Evolutionary conservation across 2,888 invertebrate genomes (phyloP), one percentile per base, ranked within the genome.

Genomic region (Fragum sueziense): DNA sequence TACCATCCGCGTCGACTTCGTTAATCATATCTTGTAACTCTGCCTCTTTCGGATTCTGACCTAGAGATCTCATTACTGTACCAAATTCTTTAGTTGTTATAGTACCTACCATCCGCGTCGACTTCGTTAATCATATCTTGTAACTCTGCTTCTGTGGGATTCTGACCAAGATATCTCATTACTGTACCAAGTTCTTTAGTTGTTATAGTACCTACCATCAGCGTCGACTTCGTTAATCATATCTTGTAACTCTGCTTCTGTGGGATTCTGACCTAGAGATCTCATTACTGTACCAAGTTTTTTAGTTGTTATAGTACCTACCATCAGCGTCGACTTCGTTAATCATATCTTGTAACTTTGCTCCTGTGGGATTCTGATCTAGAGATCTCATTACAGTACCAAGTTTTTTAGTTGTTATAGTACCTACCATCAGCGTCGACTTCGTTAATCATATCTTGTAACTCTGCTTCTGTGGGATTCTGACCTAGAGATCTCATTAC

Each of bases 371-470:
- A 57, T 57, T 57, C 29, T 57, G 57, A 27, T 29, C 57, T 11
- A 57, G 57, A 57, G 57, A 57, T 57, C 57, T 57, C 57, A 57
- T 57, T 29, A 57, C 57, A 29, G 57, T 57, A 27, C n/a, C n/a
- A n/a, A n/a, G n/a, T n/a, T n/a, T n/a, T n/a, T n/a, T n/a, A n/a
- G n/a, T n/a, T n/a, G n/a, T n/a, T n/a, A n/a, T n/a, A n/a, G n/a
- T n/a, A n/a, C 47, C 4, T 57, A 57, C 57, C 57, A 22, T 57
- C 57, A 22, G 57, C 57, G 27, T 57, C 57, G 27, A 57, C 57
- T 27, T 57, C 57, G 20, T 57, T 57, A 29, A 57, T 57, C 57
- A 57, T 57, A 57, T 57, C 57, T 29, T 57, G 57, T 29, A 57
- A 20, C 29, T 57, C 57, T 1, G 57, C 57, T 6, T 57, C 57